phyloP scores from a whole-genome alignment of 2,888 invertebrate genomes.

The Portevinia maculata region DNA sequence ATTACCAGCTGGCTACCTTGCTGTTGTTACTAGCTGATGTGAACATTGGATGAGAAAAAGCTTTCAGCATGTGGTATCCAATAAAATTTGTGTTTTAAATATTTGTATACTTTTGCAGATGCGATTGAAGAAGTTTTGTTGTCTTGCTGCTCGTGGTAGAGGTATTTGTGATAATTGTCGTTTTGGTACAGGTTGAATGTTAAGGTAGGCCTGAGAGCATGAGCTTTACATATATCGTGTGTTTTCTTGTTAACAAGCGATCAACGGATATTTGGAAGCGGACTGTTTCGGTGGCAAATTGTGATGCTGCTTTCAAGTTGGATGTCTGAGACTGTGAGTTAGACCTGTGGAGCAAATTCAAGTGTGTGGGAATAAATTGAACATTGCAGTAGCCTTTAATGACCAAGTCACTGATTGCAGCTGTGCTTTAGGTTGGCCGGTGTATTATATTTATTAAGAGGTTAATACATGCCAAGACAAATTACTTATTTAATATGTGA shows the following conservation, averaged over 20 bases:
- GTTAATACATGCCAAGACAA: slow-evolving; percentile 28
- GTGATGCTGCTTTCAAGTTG: slow-evolving; percentile 61
- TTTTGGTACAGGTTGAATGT: slow-evolving; percentile 79
- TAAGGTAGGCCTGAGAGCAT: slow-evolving; percentile 79
- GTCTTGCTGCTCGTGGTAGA: slow-evolving; percentile 44
- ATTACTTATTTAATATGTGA: slow-evolving; percentile 6
- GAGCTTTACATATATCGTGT: slow-evolving; percentile 55
- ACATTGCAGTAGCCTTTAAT: slow-evolving; percentile 58
- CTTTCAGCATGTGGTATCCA: slow-evolving; percentile 42
- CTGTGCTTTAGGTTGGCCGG: slow-evolving; percentile 46
- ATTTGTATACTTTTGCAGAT: slow-evolving; percentile 58
- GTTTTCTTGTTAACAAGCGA: slow-evolving; percentile 54
- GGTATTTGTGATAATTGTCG: slow-evolving; percentile 53
- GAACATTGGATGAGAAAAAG: slow-evolving; percentile 49
- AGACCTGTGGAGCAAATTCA: slow-evolving; percentile 59
- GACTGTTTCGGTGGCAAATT: slow-evolving; percentile 66
- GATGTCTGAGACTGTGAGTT: slow-evolving; percentile 55
- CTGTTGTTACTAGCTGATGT: slow-evolving; percentile 52
- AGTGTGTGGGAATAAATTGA: slow-evolving; percentile 56
- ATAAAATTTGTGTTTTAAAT: slow-evolving; percentile 51
- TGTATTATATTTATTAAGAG: slow-evolving; percentile 6
- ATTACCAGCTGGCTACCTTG: slow-evolving; percentile 75
- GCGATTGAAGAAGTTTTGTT: slow-evolving; percentile 50
- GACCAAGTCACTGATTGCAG: slow-evolving; percentile 41
- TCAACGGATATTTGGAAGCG: slow-evolving; percentile 52